Conservation (phyloP, 2,888 invertebrate genomes). For the Morinoia aosen region DNA sequence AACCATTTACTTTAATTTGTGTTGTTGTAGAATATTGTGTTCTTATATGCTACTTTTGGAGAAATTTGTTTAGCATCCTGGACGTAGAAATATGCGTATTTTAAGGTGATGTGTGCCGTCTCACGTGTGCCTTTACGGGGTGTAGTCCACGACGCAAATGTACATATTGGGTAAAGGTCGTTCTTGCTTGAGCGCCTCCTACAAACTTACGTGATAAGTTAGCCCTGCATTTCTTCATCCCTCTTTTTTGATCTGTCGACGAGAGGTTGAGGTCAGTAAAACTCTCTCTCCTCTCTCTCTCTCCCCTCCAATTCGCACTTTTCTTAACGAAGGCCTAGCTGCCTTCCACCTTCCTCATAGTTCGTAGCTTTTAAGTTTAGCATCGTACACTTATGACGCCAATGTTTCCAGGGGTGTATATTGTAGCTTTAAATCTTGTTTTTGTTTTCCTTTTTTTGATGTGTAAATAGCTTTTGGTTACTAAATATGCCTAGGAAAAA, state of each 20-base stretch:
- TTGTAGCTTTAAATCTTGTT: conserved; percentile 24
- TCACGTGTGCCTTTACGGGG: neutral
- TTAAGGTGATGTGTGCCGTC: conserved; percentile 4
- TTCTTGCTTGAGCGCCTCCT: neutral
- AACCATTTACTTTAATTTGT: neutral
- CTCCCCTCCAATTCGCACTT: neutral
- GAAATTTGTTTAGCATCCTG: neutral
- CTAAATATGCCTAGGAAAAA: neutral
- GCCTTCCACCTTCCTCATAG: neutral
- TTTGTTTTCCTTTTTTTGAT: conserved; percentile 20
- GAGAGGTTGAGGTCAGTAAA: neutral
- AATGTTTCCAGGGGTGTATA: conserved; percentile 47
- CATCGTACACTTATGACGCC: conserved; percentile 6
- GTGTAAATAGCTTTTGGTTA: conserved; percentile 43
- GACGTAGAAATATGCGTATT: neutral
- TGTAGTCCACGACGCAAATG: neutral
- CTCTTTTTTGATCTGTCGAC: neutral
- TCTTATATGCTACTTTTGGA: neutral
- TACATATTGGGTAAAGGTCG: neutral
- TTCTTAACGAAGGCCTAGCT: neutral
- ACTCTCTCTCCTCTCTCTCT: neutral
- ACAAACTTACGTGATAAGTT: neutral
- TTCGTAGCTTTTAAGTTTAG: neutral
- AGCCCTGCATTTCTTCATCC: neutral
- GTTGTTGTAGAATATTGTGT: neutral